A percentile compares a stretch with the other conserved stretches of the same genome.
Evolutionary conservation across 2,113 vertebrate genomes (phyloP).

Genomic region (Halichoerus grypus): DNA sequence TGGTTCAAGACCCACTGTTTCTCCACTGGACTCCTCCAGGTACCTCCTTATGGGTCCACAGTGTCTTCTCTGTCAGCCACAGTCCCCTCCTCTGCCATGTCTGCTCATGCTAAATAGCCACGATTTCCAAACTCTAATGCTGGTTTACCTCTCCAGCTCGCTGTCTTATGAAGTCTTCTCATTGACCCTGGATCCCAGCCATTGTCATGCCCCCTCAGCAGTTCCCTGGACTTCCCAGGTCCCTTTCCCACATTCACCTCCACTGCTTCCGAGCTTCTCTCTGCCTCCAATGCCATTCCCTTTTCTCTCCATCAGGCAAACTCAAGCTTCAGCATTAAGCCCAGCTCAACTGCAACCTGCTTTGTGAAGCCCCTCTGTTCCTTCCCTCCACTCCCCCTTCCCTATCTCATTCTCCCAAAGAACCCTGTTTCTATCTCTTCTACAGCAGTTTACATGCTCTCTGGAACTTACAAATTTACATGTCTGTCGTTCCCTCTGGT

Average conservation of each 20-base stretch:
- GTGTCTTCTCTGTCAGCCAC: not conserved
- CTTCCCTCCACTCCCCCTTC: not conserved
- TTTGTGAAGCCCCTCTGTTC: not conserved
- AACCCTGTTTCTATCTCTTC: not conserved
- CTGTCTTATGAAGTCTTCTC: not conserved
- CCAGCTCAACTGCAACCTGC: not conserved
- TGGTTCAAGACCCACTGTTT: not conserved
- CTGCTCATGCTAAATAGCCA: not conserved
- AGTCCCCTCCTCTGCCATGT: not conserved
- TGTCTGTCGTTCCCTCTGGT: not conserved
- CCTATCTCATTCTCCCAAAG: accelerated
- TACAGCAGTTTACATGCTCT: not conserved
- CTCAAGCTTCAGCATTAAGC: not conserved
- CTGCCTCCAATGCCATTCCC: not conserved
- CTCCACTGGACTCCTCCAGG: not conserved
- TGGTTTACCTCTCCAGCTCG: not conserved
- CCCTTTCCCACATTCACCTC: not conserved
- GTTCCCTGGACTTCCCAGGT: not conserved
- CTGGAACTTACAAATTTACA: accelerated
- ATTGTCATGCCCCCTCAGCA: not conserved
- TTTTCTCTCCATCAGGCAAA: not conserved
- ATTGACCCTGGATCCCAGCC: not conserved
- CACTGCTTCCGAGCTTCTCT: not conserved
- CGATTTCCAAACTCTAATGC: not conserved
- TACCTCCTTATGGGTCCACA: not conserved